Evolutionary conservation across 2,888 invertebrate genomes (phyloP).

Genomic region (Linhomoeus sp.): DNA sequence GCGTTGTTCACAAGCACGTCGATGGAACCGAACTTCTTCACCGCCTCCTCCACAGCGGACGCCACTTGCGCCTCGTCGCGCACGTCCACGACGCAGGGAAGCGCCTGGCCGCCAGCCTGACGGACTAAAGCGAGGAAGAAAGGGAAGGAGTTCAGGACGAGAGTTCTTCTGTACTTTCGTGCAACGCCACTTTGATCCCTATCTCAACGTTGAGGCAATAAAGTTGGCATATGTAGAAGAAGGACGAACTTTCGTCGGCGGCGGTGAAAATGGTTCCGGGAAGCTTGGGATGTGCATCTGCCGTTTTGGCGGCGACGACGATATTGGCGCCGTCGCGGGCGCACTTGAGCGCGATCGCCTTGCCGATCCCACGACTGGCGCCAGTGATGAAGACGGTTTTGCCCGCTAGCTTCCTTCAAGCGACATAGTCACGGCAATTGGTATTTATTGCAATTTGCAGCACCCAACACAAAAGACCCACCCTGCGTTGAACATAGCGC

Average conservation of each 20-base stretch:
- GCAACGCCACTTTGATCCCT: slow-evolving; percentile 1
- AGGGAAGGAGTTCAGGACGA: no score
- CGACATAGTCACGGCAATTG: no score
- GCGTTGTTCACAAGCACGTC: slow-evolving; percentile 86
- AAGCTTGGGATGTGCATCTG: slow-evolving; percentile 66
- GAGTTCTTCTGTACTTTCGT: slow-evolving; percentile 72
- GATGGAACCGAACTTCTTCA: slow-evolving; percentile 75
- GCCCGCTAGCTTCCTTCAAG: slow-evolving; percentile 57
- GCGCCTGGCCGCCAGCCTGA: slow-evolving; percentile 62
- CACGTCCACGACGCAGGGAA: slow-evolving; percentile 71
- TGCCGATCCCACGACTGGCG: slow-evolving; percentile 85
- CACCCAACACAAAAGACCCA: no score
- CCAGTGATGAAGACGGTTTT: slow-evolving; percentile 84
- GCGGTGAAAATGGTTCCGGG: slow-evolving; percentile 78
- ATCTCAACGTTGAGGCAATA: background rate
- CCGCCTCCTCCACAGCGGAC: slow-evolving; percentile 37
- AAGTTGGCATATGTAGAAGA: background rate
- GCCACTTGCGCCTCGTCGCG: slow-evolving; percentile 51
- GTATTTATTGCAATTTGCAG: no score
- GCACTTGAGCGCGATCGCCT: slow-evolving; percentile 70
- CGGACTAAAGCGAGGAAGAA: no score
- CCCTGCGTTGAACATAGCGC: no score
- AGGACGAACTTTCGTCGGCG: slow-evolving; percentile 63
- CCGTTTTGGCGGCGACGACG: slow-evolving; percentile 74
- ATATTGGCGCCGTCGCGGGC: slow-evolving; percentile 79